Percentiles rank a stretch among this genome's conserved stretches.
phyloP scores from a whole-genome alignment of 2,113 vertebrate genomes.

The Galeopterus variegatus region DNA sequence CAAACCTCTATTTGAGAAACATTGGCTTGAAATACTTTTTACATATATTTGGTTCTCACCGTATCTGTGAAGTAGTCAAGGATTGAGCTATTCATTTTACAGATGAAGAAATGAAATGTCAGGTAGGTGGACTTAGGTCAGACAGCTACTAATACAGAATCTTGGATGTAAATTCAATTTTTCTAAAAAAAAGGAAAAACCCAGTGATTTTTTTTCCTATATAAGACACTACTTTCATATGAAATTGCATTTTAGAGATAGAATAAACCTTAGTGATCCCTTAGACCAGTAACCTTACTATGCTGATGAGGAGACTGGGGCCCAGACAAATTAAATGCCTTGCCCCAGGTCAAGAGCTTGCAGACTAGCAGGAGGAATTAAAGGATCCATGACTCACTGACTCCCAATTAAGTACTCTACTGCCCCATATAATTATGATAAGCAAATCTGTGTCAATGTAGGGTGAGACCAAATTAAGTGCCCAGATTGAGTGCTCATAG shows the following conservation, averaged over 20 bases:
- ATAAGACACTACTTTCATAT: not conserved
- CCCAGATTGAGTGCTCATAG: not conserved
- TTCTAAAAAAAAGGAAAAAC: not conserved
- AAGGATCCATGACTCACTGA: slow-evolving; percentile 68
- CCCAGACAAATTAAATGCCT: slow-evolving; percentile 48
- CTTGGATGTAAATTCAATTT: not conserved
- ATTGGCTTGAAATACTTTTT: not conserved
- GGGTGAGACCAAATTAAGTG: slow-evolving; percentile 51
- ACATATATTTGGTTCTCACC: not conserved
- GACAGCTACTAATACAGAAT: not conserved
- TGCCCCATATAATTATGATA: slow-evolving; percentile 74
- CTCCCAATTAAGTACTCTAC: slow-evolving; percentile 79
- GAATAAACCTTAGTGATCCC: not conserved
- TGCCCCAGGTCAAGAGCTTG: slow-evolving; percentile 52
- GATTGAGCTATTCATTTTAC: not conserved
- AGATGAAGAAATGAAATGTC: not conserved
- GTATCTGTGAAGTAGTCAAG: not conserved
- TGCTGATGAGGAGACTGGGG: slow-evolving; percentile 30
- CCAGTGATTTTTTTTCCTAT: not conserved
- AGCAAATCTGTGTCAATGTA: slow-evolving; percentile 52
- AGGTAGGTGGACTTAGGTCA: not conserved
- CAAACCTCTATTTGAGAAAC: not conserved
- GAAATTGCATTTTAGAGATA: not conserved
- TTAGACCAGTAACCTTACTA: not conserved
- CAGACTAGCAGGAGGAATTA: slow-evolving; percentile 10